These are phyloP conservation scores for Cheilosia soror DNA, from an alignment of 2,888 invertebrate species.

Conservation along the genomic window DNA sequence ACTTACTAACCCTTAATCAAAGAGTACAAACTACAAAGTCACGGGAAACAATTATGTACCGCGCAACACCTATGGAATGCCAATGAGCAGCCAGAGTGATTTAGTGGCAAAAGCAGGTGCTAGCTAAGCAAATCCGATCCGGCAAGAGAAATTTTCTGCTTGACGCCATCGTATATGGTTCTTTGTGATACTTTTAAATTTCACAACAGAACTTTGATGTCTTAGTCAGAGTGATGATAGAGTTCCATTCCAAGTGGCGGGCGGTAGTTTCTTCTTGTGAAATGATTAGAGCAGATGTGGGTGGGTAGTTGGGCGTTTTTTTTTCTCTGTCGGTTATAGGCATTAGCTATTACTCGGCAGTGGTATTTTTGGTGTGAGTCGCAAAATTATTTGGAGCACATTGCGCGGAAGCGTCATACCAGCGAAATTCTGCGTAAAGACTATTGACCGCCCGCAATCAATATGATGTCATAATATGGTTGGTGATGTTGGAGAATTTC, in stretches of 20 bases:
- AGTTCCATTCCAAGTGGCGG: neutral
- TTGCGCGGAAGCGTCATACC: too few relatives aligned
- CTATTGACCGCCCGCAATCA: too few relatives aligned
- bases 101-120: constrained; percentile 32
- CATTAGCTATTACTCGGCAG: too few relatives aligned
- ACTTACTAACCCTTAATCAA: constrained; percentile 34
- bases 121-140: neutral
- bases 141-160: constrained; percentile 10
- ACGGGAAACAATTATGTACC: constrained; percentile 29
- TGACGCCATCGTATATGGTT: neutral
- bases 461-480: too few relatives aligned
- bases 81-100: constrained; percentile 32
- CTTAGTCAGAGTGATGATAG: neutral
- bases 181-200: neutral
- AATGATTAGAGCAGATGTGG: neutral
- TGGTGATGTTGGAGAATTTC: too few relatives aligned
- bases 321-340: too few relatives aligned
- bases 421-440: too few relatives aligned
- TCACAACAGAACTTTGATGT: constrained; percentile 12
- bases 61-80: constrained; percentile 28
- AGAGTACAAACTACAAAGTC: constrained; percentile 16
- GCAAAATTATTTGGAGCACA: too few relatives aligned
- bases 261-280: neutral
- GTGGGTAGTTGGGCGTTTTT: neutral
- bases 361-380: too few relatives aligned